Conservation (phyloP, 1,140 invertebrate genomes). For the Heliconius hermathena region DNA sequence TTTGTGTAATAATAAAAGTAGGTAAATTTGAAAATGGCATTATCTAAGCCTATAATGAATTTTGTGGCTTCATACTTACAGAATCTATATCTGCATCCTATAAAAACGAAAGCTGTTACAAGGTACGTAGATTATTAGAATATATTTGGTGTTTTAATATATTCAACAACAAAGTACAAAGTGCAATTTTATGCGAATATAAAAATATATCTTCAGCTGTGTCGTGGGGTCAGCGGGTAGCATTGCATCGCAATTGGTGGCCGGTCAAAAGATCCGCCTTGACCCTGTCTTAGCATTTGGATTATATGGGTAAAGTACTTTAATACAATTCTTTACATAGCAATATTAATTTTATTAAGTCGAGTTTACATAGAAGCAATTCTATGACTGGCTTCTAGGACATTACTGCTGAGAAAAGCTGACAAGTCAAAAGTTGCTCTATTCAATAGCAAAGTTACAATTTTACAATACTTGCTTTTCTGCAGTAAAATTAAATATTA, state of each 20-base stretch:
- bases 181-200: constrained; percentile 11
- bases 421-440: too few species aligned
- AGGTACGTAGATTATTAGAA: constrained; percentile 80
- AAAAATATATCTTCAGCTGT: constrained; percentile 76
- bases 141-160: constrained; percentile 12
- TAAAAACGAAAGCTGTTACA: constrained; percentile 88
- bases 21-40: constrained; percentile 78
- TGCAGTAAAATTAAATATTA: too few species aligned
- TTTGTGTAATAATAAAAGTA: not conserved
- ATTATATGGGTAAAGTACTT: constrained; percentile 84
- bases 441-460: too few species aligned
- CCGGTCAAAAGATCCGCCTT: constrained; percentile 82
- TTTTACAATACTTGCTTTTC: too few species aligned
- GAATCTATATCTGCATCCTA: constrained; percentile 86
- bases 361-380: too few species aligned
- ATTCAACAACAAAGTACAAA: constrained; percentile 32
- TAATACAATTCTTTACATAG: not conserved
- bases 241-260: constrained; percentile 85
- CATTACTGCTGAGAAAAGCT: too few species aligned
- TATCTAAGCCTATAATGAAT: constrained; percentile 87
- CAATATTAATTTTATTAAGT: not conserved
- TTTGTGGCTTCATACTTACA: constrained; percentile 85
- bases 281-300: constrained; percentile 86
- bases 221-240: constrained; percentile 85
- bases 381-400: too few species aligned